Base-by-base conservation (phyloP, 1,140 invertebrate genomes). In the Diprion similis region DNA sequence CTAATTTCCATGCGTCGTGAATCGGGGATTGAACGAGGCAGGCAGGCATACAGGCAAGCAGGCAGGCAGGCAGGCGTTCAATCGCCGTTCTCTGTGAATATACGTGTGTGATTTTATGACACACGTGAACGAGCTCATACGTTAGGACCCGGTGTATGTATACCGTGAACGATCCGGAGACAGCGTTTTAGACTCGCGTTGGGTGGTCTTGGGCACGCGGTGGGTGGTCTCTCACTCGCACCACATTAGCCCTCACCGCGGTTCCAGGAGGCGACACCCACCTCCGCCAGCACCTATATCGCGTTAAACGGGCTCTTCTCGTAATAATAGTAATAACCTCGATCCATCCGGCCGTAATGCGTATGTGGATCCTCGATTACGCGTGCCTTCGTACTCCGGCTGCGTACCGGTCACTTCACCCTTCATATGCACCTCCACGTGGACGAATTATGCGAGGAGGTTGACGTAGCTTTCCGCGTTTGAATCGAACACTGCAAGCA, bases 171-270 rank as follows among this genome's bases (percentile, higher is more conserved):
- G 51, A 59, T 59, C 11, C 51, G 51, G 51, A 59, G 46, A 59
- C 46, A 18, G 70, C 46, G 51, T 67, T 46, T 69, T 76, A 70
- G 67, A 73, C 72, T 77, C 73, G 73, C 71, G 71, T 75, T 78
- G 76, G 74, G 76, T 78, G 76, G 76, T 78, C 76, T 66, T 64
- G 70, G 64, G 18, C 74, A 81, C 83, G 76, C 74, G 75, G 77
- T 80, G 81, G 81, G 82, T 80, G 81, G 82, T 80, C 81, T 70
- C 76, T 84, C 78, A 85, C 85, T 82, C 85, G 84, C 83, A 85
- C 83, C 82, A 82, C 51, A 59, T 59, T 59, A 59, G 51, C 51
- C 51, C 51, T 59, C 6, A 8, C 51, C 51, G 51, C 51, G 11
- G 51, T 59, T 59, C 51, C 51, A 59, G 51, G 51, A 59, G 51